These are phyloP conservation scores for Oncorhynchus gorbuscha DNA, from an alignment of 2,113 vertebrate genomes.

Conservation along the genomic window DNA sequence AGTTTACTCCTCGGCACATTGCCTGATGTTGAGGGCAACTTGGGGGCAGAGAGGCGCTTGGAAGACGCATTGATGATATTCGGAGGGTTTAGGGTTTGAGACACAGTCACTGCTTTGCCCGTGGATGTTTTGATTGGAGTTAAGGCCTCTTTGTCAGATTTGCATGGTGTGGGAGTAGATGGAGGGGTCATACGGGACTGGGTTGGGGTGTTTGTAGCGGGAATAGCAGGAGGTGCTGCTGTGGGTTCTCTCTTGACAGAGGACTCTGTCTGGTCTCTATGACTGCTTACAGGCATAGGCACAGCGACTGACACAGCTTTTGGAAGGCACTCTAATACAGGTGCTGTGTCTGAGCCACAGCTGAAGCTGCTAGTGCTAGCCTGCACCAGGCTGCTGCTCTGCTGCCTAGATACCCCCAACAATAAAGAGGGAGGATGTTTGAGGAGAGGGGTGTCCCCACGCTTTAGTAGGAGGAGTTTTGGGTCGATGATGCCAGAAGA, in stretches of 20 bases:
- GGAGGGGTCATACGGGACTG: constrained; percentile 17
- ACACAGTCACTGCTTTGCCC: constrained; percentile 8
- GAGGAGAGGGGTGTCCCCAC: constrained; percentile 52
- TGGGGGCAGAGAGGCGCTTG: constrained; percentile 7
- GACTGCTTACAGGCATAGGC: constrained; percentile 24
- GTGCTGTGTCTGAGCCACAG: constrained; percentile 31
- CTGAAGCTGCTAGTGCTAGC: constrained; percentile 33
- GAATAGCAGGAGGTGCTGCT: constrained; percentile 1
- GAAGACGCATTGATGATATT: neutral
- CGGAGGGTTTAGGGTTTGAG: constrained; percentile 24
- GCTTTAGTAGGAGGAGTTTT: constrained; percentile 68
- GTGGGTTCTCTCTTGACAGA: constrained; percentile 20
- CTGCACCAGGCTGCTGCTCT: constrained; percentile 24
- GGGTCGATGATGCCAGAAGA: constrained; percentile 57
- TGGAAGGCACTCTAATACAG: constrained; percentile 68
- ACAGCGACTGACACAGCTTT: constrained; percentile 31
- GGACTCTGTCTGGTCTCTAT: constrained; percentile 28
- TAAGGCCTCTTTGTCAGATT: constrained; percentile 57
- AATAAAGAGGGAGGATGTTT: constrained; percentile 52
- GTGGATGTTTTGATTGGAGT: constrained; percentile 29
- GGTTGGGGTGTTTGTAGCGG: constrained; percentile 10
- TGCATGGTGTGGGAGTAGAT: constrained; percentile 14
- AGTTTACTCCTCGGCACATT: constrained; percentile 12
- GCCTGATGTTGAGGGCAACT: constrained; percentile 16
- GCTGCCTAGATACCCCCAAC: constrained; percentile 51